Evolutionary conservation across 2,888 invertebrate species (phyloP).

Genomic region (Branchellion lobata): DNA sequence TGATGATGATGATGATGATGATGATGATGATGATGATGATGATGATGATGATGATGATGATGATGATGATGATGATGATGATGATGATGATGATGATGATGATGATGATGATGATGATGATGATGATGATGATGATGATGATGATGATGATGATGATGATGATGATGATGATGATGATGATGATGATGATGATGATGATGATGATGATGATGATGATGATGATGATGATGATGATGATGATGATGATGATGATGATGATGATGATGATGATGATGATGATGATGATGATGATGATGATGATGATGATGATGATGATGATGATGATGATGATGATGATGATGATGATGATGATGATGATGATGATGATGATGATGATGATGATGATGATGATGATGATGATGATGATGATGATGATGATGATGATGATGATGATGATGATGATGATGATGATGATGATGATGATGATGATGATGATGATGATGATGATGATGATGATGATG

Average conservation of each 20-base stretch:
- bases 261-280: slow-evolving; percentile 14
- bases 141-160: slow-evolving; percentile 25
- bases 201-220: slow-evolving; percentile 24
- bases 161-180: slow-evolving; percentile 30
- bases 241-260: slow-evolving; percentile 26
- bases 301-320: slow-evolving; percentile 21
- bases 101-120: slow-evolving; percentile 29
- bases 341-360: slow-evolving; percentile 21
- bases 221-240: slow-evolving; percentile 25
- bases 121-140: slow-evolving; percentile 35
- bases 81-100: slow-evolving; percentile 25
- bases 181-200: slow-evolving; percentile 35
- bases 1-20: slow-evolving; percentile 16
- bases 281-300: slow-evolving; percentile 12
- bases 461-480: slow-evolving; percentile 8
- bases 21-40: slow-evolving; percentile 17
- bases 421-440: slow-evolving; percentile 12
- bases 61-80: slow-evolving; percentile 5
- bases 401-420: slow-evolving; percentile 12
- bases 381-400: slow-evolving; percentile 11
- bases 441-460: slow-evolving; percentile 27
- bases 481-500: slow-evolving; percentile 18
- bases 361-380: slow-evolving; percentile 19
- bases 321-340: slow-evolving; percentile 12
- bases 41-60: slow-evolving; percentile 34